Evolutionary conservation across 2,888 invertebrate genomes (phyloP).

Genomic region (Drosophila pseudotakahashii): DNA sequence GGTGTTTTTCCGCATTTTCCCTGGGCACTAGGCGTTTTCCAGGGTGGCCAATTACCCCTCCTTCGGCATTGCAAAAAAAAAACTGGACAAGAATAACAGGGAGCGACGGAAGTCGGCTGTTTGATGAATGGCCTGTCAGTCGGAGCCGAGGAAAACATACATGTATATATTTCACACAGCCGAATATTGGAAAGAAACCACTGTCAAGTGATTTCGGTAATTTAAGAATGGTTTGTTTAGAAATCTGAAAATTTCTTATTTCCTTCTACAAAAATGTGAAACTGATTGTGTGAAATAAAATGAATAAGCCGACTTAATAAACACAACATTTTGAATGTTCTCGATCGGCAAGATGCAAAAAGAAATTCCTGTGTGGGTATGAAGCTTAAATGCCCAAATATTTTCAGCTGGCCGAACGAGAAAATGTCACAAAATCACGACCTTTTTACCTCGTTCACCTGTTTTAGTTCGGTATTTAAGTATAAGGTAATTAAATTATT

Average conservation of each 20-base stretch:
- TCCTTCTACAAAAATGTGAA: not conserved
- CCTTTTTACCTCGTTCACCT: too few relatives aligned
- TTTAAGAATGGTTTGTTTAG: not conserved
- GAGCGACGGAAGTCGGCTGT: slow-evolving; percentile 43
- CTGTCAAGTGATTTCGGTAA: not conserved
- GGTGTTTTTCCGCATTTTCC: slow-evolving; percentile 49
- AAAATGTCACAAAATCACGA: too few relatives aligned
- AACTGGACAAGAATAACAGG: not conserved
- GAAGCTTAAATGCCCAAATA: too few relatives aligned
- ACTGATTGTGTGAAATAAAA: not conserved
- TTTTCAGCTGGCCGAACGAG: too few relatives aligned
- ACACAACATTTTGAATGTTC: too few relatives aligned
- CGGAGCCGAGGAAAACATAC: slow-evolving; percentile 9
- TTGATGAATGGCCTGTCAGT: slow-evolving; percentile 77
- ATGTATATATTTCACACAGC: slow-evolving; percentile 10
- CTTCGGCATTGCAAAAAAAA: slow-evolving; percentile 7
- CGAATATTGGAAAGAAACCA: not conserved
- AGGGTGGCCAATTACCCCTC: slow-evolving; percentile 66
- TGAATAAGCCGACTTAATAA: too few relatives aligned
- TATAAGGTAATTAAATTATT: too few relatives aligned
- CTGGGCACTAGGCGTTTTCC: slow-evolving; percentile 3
- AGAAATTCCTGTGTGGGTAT: too few relatives aligned
- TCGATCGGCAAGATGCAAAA: too few relatives aligned
- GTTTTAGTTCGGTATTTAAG: too few relatives aligned
- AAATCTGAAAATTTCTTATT: not conserved